Evolutionary conservation across 2,888 invertebrate genomes (phyloP).

Genomic region (Erebia ligea): DNA sequence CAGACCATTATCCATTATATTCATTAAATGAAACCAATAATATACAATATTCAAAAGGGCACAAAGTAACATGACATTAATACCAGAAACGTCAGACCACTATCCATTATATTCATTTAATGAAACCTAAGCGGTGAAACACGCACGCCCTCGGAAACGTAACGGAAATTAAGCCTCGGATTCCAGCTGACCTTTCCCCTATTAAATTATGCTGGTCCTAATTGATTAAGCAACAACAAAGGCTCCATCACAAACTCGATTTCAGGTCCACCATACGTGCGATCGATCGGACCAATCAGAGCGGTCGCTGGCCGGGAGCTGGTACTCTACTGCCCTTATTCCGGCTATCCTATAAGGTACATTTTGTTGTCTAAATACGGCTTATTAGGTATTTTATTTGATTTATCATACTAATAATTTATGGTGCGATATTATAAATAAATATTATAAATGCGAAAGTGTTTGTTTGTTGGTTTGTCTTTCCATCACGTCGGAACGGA

Average conservation of each 20-base stretch:
- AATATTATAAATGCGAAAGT: no score
- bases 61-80: not conserved
- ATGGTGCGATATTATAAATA: no score
- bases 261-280: conserved; percentile 89
- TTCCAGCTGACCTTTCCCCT: conserved; percentile 26
- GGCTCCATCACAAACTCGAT: conserved; percentile 17
- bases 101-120: conserved; percentile 9
- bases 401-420: no score
- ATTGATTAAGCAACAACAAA: conserved; percentile 26
- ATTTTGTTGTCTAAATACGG: not conserved
- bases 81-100: not conserved
- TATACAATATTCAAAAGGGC: no score
- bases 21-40: conserved; percentile 7
- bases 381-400: no score
- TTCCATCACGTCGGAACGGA: no score
- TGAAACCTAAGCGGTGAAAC: not conserved
- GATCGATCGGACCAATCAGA: conserved; percentile 89
- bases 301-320: conserved; percentile 91
- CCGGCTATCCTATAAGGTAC: conserved; percentile 90
- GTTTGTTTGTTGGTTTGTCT: no score
- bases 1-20: conserved; percentile 2
- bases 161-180: conserved; percentile 20
- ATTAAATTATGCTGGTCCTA: conserved; percentile 27
- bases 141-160: not conserved
- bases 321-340: conserved; percentile 91